These are phyloP conservation scores for Gibbula magus DNA, from an alignment of 2,888 invertebrate genomes.

Conservation along the genomic window DNA sequence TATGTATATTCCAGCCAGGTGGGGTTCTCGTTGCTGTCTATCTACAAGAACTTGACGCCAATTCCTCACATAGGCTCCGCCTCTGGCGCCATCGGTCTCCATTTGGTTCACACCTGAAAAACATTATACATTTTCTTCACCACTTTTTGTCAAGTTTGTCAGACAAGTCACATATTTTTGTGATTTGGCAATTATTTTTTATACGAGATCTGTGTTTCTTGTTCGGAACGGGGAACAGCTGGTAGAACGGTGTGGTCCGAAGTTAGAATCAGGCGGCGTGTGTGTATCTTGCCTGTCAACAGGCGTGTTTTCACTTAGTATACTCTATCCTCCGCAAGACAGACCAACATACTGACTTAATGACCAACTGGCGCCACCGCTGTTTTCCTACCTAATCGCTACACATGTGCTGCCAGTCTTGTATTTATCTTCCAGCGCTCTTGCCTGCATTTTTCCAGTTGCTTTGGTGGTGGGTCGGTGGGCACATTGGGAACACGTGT, in stretches of 20 bases:
- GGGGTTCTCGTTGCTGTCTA: background rate
- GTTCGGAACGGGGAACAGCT: background rate
- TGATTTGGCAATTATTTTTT: constrained; percentile 5
- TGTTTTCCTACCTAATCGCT: constrained; percentile 63
- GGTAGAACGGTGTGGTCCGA: background rate
- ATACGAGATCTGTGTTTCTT: constrained; percentile 1
- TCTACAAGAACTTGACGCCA: background rate
- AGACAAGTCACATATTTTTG: constrained; percentile 4
- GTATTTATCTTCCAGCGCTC: constrained; percentile 42
- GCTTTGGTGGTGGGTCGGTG: constrained; percentile 26
- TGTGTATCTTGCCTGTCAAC: constrained; percentile 20
- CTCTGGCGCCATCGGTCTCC: background rate
- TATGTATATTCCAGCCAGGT: background rate
- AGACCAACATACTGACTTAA: constrained; percentile 48
- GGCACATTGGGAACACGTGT: constrained; percentile 46
- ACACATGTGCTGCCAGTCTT: constrained; percentile 55
- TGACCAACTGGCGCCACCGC: constrained; percentile 56
- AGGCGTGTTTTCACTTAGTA: constrained; percentile 45
- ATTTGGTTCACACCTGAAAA: constrained; percentile 5
- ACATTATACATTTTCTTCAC: constrained; percentile 1
- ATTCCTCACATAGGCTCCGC: background rate
- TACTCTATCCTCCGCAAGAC: constrained; percentile 40
- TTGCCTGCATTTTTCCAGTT: constrained; percentile 38
- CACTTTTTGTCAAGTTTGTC: background rate
- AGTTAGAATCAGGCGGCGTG: background rate